Percentiles rank a stretch among this genome's conserved stretches.
These are phyloP conservation scores for Mormyrus lacerda DNA, from an alignment of 2,113 vertebrate species.

Conservation along the genomic window DNA sequence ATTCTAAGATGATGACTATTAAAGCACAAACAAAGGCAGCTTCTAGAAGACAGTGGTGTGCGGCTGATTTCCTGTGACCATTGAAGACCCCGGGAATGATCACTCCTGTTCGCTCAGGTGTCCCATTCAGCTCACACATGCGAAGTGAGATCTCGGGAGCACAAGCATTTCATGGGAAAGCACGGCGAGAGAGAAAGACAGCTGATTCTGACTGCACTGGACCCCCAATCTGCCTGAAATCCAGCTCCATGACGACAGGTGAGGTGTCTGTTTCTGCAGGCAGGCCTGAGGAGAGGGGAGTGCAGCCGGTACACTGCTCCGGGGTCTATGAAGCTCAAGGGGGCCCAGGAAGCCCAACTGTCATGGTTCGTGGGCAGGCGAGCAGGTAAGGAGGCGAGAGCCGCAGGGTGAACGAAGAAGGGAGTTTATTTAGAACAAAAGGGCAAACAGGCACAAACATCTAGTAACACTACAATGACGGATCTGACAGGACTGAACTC, in stretches of 20 bases:
- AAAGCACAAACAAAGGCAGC: neutral
- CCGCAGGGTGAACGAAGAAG: too few species aligned
- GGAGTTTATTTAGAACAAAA: too few species aligned
- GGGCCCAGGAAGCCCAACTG: too few species aligned
- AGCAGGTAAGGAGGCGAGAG: too few species aligned
- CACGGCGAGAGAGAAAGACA: neutral
- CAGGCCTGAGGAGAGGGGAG: too few species aligned
- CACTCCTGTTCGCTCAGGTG: neutral
- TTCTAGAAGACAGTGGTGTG: neutral
- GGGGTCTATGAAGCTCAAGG: too few species aligned
- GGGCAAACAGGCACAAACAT: too few species aligned
- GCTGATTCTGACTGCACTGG: too few species aligned
- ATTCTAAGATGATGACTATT: neutral
- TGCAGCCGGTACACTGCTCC: too few species aligned
- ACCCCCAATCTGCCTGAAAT: neutral
- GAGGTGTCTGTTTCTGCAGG: neutral
- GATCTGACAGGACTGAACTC: too few species aligned
- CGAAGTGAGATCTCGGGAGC: neutral
- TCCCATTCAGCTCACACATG: neutral
- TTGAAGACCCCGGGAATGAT: neutral
- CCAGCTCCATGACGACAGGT: neutral
- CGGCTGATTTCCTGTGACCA: neutral
- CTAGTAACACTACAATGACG: too few species aligned
- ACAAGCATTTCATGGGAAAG: neutral
- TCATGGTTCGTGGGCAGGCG: too few species aligned